phyloP scores from a whole-genome alignment of 2,888 invertebrate genomes.

The Hydrotaea cyrtoneurina region DNA sequence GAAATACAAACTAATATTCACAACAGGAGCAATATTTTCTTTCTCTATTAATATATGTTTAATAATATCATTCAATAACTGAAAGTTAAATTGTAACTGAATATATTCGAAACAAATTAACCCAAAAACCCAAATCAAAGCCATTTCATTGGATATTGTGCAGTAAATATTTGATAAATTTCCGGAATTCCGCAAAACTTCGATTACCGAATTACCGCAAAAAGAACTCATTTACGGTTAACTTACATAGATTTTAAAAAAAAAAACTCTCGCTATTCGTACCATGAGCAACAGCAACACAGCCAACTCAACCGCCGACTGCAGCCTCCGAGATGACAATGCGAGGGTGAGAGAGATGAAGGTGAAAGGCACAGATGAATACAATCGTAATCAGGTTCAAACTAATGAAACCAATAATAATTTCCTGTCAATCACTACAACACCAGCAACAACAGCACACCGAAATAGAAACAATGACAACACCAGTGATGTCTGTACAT shows the following conservation, averaged over 20 bases:
- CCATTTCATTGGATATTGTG: neutral
- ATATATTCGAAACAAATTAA: conserved; percentile 43
- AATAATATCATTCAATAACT: too few species aligned
- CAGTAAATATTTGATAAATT: neutral
- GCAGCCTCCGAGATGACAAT: neutral
- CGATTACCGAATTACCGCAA: conserved; percentile 11
- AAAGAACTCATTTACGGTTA: conserved; percentile 25
- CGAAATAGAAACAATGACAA: neutral
- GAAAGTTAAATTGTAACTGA: neutral
- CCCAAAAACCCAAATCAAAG: neutral
- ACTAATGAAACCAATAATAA: conserved; percentile 64
- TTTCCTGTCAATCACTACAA: conserved; percentile 60
- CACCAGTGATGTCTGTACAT: neutral
- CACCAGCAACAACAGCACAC: neutral
- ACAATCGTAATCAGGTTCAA: conserved; percentile 30
- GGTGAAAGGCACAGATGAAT: neutral
- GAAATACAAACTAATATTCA: too few species aligned
- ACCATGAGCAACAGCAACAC: neutral
- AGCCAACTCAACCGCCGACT: neutral
- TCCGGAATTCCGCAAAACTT: neutral
- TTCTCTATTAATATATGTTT: too few species aligned
- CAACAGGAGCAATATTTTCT: too few species aligned
- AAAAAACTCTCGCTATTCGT: too few species aligned
- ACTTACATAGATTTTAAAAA: neutral
- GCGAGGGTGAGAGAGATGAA: neutral